Evolutionary conservation across 1,140 invertebrate genomes (phyloP).

Genomic region (Chrysoperla carnea): DNA sequence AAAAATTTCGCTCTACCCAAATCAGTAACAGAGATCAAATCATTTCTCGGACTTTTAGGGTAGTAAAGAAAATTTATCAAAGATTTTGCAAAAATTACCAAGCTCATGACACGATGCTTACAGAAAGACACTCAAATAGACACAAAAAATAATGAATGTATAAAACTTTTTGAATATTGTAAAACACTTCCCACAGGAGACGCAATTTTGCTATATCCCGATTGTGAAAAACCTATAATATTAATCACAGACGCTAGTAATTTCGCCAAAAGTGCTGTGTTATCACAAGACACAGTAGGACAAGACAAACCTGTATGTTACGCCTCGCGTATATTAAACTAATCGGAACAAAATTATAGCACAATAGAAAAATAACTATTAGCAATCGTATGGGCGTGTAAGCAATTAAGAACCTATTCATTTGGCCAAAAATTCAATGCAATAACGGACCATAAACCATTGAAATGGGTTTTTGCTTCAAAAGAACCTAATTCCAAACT

Average conservation of each 20-base stretch:
- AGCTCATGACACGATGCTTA: not conserved
- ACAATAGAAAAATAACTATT: constrained; percentile 18
- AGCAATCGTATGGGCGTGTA: constrained; percentile 4
- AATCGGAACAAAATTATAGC: constrained; percentile 7
- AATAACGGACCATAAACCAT: constrained; percentile 22
- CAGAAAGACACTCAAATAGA: not conserved
- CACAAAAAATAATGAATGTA: not conserved
- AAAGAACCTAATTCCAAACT: constrained; percentile 16
- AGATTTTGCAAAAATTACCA: constrained; percentile 13
- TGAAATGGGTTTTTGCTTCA: constrained; percentile 18
- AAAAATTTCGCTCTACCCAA: constrained; percentile 12
- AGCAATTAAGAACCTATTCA: constrained; percentile 17
- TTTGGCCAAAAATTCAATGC: constrained; percentile 19
- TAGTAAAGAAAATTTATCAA: constrained; percentile 18
- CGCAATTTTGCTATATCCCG: constrained; percentile 12
- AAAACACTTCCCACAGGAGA: constrained; percentile 11
- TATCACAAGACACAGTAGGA: constrained; percentile 19
- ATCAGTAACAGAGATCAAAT: constrained; percentile 12
- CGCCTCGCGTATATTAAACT: constrained; percentile 6
- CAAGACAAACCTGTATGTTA: constrained; percentile 3
- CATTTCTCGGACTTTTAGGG: constrained; percentile 15
- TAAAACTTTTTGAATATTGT: constrained; percentile 4
- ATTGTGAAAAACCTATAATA: constrained; percentile 16
- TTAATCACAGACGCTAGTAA: constrained; percentile 25
- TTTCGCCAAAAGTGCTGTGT: constrained; percentile 19